phyloP scores from a whole-genome alignment of 2,797 vertebrate genomes.

The Parotocinclus haroldoi region DNA sequence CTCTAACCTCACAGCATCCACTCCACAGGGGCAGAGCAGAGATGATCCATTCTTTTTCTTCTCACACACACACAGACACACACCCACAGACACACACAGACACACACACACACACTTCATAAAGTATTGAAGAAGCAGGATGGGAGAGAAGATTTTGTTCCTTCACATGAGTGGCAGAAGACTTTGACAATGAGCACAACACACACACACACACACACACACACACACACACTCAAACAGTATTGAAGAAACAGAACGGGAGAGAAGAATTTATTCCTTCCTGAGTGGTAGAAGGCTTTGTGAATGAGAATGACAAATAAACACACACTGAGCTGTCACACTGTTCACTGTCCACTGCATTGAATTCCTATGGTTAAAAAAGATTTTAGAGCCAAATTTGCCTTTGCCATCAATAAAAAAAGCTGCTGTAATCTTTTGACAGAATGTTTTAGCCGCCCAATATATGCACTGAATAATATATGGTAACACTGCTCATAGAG shows the following conservation, averaged over 20 bases:
- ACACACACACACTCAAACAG: constrained; percentile 47
- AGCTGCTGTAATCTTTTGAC: too few species aligned
- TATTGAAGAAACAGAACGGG: constrained; percentile 56
- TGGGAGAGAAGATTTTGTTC: constrained; percentile 32
- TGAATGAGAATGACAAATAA: too few species aligned
- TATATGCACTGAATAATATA: too few species aligned
- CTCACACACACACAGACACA: constrained; percentile 17
- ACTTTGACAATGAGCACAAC: constrained; percentile 11
- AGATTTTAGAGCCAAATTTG: too few species aligned
- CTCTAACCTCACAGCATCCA: constrained; percentile 8
- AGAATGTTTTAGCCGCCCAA: too few species aligned
- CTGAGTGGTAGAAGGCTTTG: constrained; percentile 42
- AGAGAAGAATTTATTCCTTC: constrained; percentile 25
- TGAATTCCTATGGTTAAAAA: too few species aligned
- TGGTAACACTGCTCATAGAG: too few species aligned
- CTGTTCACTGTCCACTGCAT: neutral
- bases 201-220: neutral
- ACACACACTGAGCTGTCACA: too few species aligned
- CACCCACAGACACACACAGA: constrained; percentile 22
- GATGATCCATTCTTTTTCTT: constrained; percentile 31
- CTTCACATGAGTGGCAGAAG: constrained; percentile 39
- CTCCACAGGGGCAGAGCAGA: neutral
- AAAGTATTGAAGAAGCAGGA: constrained; percentile 61
- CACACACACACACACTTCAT: constrained; percentile 39
- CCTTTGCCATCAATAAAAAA: too few species aligned